These are phyloP conservation scores for Thera obeliscata DNA, from an alignment of 2,888 invertebrate genomes.

Conservation along the genomic window DNA sequence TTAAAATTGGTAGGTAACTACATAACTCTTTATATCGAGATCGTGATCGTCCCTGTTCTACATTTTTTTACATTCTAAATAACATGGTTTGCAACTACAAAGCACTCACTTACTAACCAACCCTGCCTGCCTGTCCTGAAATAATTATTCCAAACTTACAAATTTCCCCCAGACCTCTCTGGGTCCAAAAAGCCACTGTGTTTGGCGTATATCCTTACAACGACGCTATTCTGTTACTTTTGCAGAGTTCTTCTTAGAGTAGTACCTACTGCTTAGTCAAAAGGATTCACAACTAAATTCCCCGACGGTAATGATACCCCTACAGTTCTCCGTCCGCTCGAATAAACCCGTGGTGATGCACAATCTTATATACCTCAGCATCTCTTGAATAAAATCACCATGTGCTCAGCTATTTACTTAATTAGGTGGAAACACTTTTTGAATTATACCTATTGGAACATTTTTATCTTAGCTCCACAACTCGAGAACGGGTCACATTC, in stretches of 20 bases:
- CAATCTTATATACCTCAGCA: not conserved
- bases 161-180: not conserved
- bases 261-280: too few species aligned
- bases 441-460: too few species aligned
- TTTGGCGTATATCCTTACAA: too few species aligned
- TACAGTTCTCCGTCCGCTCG: not conserved
- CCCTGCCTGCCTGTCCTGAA: not conserved
- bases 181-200: not conserved
- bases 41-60: not conserved
- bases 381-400: not conserved
- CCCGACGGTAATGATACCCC: not conserved
- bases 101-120: slow-evolving; percentile 8
- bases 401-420: too few species aligned
- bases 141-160: slow-evolving; percentile 10
- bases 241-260: too few species aligned
- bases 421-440: too few species aligned
- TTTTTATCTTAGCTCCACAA: too few species aligned
- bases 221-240: too few species aligned
- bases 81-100: slow-evolving; percentile 17
- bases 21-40: not conserved
- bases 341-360: too few species aligned
- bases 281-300: not conserved
- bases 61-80: slow-evolving; percentile 1
- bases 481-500: too few species aligned
- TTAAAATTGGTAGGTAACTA: not conserved